A percentile compares a stretch with the other conserved stretches of the same genome.
phyloP scores from a whole-genome alignment of 2,113 vertebrate species.

The Euleptes europaea region DNA sequence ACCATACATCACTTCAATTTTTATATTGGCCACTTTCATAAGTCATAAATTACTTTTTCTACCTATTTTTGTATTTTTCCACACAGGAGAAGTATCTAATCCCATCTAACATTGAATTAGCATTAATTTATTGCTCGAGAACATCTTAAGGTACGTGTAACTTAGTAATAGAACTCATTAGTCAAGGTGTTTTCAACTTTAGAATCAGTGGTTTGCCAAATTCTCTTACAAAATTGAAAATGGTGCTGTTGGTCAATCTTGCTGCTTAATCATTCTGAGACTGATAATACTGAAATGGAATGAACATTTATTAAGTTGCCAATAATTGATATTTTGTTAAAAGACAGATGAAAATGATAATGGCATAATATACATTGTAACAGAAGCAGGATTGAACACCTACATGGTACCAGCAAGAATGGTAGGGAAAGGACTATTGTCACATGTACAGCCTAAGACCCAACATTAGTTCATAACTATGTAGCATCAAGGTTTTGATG shows the following conservation, averaged over 20 bases:
- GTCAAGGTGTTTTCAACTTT: slow-evolving; percentile 38
- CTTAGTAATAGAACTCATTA: slow-evolving; percentile 41
- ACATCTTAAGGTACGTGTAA: slow-evolving; percentile 30
- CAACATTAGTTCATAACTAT: neutral
- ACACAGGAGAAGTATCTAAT: slow-evolving; percentile 73
- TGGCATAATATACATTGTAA: slow-evolving; percentile 9
- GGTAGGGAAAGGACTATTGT: neutral
- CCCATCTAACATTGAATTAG: slow-evolving; percentile 70
- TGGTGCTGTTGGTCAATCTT: slow-evolving; percentile 41
- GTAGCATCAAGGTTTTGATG: neutral
- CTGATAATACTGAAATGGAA: slow-evolving; percentile 31
- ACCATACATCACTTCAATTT: slow-evolving; percentile 66
- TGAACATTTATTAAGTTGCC: neutral
- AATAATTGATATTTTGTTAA: slow-evolving; percentile 19
- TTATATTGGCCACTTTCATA: slow-evolving; percentile 73
- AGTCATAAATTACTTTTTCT: slow-evolving; percentile 78
- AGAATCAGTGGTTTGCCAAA: slow-evolving; percentile 49
- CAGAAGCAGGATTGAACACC: slow-evolving; percentile 13
- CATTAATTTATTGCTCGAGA: neutral
- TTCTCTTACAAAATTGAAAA: slow-evolving; percentile 36
- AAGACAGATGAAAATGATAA: neutral
- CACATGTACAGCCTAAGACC: slow-evolving; percentile 5
- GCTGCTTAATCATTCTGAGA: slow-evolving; percentile 38
- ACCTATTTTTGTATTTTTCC: slow-evolving; percentile 83
- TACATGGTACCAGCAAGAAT: neutral